Base-by-base conservation (phyloP, 1,140 invertebrate species). In the Zaprionus inermis region DNA sequence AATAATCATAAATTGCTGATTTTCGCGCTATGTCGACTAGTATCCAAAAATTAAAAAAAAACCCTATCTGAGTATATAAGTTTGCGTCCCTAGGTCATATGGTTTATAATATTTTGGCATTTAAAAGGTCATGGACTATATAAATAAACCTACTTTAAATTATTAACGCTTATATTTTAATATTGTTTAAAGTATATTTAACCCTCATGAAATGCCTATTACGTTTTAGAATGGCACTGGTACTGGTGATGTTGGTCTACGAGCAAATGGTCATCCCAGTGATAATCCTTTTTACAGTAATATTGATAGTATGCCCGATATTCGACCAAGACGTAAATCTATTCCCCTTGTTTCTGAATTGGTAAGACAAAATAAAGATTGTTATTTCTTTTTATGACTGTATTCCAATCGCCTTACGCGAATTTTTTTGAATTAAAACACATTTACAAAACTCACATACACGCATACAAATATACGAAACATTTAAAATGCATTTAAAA, bases 221-320 rank as follows among this genome's bases (percentile, higher is more conserved):
- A 20, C 18, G 64, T 79, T 72, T 28, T 95, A 97, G 96, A 97
- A 97, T 95, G 96, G 96, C 67, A 95, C 94, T 81, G 95, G 95
- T 32, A 95, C 95, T 59, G 96, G 95, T 54, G 96, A 97, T 78
- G 94, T 95, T 72, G 94, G 94, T 20, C 94, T 95, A 69, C 93
- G 96, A 65, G 94, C 94, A n/a, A 97, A 96, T 95, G 96, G 97
- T 68, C 96, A 97, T 93, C 96, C 97, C 18, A 97, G 97, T 70
- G 97, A 99, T 93, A 99, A 99, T 94, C 97, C 98, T 11, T 99
- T 99, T 94, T 99, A 99, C 95, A 99, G 97, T 92, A 98, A 98
- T 93, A 99, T 99, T 93, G 98, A 99, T 95, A 99, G 98, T 91
- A 99, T 99, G 97, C 98, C 99, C 34, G 98, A 99, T 92, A 99